Evolutionary conservation across 1,140 invertebrate genomes (phyloP).

Genomic region (Zeugodacus cucurbitae): DNA sequence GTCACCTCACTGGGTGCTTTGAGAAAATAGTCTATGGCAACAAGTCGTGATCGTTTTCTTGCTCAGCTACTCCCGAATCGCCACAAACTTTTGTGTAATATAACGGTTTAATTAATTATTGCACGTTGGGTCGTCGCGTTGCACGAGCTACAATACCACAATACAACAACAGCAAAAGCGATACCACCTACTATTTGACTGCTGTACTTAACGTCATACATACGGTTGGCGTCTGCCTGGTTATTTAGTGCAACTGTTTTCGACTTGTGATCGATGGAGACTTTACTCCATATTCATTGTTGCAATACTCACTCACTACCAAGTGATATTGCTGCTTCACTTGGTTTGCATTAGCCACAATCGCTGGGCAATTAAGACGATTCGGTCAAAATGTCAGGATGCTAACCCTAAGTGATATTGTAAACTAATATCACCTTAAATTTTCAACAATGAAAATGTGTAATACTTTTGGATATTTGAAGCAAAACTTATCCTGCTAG

Average conservation of each 20-base stretch:
- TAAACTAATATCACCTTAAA: not conserved
- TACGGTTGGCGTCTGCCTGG: not conserved
- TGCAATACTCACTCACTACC: not conserved
- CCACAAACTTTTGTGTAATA: constrained; percentile 56
- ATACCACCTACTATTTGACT: not conserved
- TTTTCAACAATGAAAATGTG: not conserved
- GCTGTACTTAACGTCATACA: not conserved
- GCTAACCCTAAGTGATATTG: no score
- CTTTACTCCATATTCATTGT: not conserved
- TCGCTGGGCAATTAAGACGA: not conserved
- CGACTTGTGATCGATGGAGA: not conserved
- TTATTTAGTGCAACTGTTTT: not conserved
- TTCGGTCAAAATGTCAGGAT: not conserved
- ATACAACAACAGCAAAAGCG: not conserved
- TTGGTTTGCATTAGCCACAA: not conserved
- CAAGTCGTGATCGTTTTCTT: constrained; percentile 1
- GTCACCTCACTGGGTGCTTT: not conserved
- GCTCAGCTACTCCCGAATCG: constrained; percentile 47
- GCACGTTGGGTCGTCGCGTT: constrained; percentile 50
- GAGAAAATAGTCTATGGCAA: not conserved
- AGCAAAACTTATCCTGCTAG: not conserved
- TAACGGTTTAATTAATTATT: constrained; percentile 66
- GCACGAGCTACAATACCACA: constrained; percentile 2
- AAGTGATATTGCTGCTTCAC: not conserved
- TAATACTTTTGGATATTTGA: not conserved